Evolutionary conservation across 2,888 invertebrate species (phyloP).

Genomic region (Diarsia mendica): DNA sequence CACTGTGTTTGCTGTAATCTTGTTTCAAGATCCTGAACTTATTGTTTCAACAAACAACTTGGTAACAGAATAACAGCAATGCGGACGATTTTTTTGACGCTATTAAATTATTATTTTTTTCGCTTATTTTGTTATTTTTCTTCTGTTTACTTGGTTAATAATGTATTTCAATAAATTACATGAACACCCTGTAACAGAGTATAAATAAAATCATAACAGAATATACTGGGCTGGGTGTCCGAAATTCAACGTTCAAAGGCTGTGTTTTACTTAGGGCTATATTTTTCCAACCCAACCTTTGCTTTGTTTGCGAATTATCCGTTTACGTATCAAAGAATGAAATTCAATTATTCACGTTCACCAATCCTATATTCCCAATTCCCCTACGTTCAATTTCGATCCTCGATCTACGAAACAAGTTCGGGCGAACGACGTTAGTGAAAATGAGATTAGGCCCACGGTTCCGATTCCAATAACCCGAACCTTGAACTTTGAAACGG

Average conservation of each 20-base stretch:
- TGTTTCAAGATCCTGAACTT: neutral
- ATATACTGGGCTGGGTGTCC: neutral
- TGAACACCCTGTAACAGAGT: neutral
- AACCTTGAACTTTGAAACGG: slow-evolving; percentile 43
- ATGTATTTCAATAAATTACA: neutral
- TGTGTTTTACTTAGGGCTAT: neutral
- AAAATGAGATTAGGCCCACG: slow-evolving; percentile 43
- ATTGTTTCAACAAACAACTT: neutral
- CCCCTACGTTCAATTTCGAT: slow-evolving; percentile 12
- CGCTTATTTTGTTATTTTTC: neutral
- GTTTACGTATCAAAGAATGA: slow-evolving; percentile 5
- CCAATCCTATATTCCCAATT: neutral
- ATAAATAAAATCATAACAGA: neutral
- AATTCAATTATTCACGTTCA: slow-evolving; percentile 33
- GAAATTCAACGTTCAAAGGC: neutral
- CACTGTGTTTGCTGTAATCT: neutral
- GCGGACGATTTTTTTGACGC: neutral
- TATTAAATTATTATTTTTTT: neutral
- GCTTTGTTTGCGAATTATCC: slow-evolving; percentile 10
- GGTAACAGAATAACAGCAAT: slow-evolving; percentile 1
- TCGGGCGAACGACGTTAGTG: slow-evolving; percentile 34
- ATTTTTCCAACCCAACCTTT: neutral
- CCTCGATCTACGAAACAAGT: slow-evolving; percentile 18
- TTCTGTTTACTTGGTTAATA: neutral
- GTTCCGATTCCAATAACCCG: slow-evolving; percentile 29